A percentile compares a stretch with the other conserved stretches of the same genome.
phyloP scores from a whole-genome alignment of 2,888 invertebrate species.

The Lithophane semibrunnea region DNA sequence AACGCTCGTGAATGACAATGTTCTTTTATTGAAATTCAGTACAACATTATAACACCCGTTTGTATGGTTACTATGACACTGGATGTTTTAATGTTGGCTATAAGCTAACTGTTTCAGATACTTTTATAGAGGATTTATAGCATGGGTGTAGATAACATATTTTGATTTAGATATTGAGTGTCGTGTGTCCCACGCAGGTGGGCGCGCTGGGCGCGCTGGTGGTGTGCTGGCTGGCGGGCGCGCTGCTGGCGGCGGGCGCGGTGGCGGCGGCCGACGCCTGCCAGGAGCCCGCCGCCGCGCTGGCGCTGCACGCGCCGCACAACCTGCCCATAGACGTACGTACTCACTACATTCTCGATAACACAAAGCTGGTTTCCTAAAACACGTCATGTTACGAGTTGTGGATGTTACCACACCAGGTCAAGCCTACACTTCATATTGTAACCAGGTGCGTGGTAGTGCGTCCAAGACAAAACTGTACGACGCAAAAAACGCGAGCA shows the following conservation, averaged over 20 bases:
- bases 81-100: too few species aligned
- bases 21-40: too few species aligned
- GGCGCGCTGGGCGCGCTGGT: conserved; percentile 93
- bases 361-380: not conserved
- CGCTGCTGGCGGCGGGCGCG: conserved; percentile 95
- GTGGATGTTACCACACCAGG: not conserved
- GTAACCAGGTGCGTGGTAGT: not conserved
- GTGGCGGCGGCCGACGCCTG: conserved; percentile 97
- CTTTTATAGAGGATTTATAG: too few species aligned
- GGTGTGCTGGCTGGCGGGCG: conserved; percentile 96
- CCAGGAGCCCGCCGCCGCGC: conserved; percentile 95
- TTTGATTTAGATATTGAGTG: too few species aligned
- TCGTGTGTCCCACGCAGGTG: conserved; percentile 72
- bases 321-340: conserved; percentile 90
- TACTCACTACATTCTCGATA: conserved; percentile 24
- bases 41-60: too few species aligned
- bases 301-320: conserved; percentile 92
- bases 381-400: not conserved
- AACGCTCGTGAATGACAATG: too few species aligned
- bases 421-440: not conserved
- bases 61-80: too few species aligned
- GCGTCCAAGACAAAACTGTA: not conserved
- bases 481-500: too few species aligned
- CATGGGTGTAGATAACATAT: too few species aligned
- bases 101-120: too few species aligned